Evolutionary conservation across 2,113 vertebrate genomes (phyloP).

Genomic region (Proteles cristata): DNA sequence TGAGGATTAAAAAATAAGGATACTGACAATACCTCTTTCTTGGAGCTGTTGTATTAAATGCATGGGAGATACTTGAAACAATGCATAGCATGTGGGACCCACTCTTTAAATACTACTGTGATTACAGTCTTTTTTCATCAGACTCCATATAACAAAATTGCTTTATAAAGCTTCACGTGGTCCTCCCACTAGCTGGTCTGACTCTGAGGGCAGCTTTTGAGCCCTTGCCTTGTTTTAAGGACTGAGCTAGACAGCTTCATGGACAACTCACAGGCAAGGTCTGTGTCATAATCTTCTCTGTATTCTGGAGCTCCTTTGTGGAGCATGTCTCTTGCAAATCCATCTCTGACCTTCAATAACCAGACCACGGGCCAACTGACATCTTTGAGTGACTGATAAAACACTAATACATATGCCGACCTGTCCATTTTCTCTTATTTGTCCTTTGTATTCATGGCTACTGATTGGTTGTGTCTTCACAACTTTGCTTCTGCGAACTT

Average conservation of each 20-base stretch:
- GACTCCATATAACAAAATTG: background rate
- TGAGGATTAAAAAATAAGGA: background rate
- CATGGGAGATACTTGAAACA: background rate
- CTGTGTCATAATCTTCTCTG: background rate
- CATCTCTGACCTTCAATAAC: background rate
- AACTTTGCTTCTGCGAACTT: conserved; percentile 18
- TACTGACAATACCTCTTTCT: background rate
- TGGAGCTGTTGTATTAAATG: background rate
- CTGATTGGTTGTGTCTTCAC: background rate
- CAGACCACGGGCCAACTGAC: background rate
- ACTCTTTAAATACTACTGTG: background rate
- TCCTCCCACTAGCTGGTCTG: background rate
- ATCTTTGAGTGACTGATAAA: background rate
- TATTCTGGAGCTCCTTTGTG: background rate
- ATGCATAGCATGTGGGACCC: background rate
- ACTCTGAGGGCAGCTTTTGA: background rate
- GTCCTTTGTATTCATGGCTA: background rate
- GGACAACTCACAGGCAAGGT: background rate
- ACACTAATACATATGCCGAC: background rate
- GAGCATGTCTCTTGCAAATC: background rate
- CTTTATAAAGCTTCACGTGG: background rate
- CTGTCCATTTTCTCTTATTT: background rate
- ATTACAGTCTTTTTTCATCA: background rate
- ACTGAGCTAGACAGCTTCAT: background rate
- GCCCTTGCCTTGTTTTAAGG: background rate